Evolutionary conservation across 2,888 invertebrate genomes (phyloP), one percentile per base, ranked within the genome.

Genomic region (Drosophila subquinaria): DNA sequence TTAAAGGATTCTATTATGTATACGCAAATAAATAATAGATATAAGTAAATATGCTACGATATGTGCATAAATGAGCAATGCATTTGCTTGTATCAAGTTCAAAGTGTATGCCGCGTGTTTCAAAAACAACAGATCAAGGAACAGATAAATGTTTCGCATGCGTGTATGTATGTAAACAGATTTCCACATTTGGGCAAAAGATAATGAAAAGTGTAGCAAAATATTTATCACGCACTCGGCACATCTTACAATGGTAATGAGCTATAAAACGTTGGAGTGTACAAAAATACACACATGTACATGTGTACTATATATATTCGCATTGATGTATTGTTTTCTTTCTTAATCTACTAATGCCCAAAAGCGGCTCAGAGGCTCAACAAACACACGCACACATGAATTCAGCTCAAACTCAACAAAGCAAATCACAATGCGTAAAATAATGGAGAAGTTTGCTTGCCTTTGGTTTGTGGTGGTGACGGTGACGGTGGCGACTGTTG

Each of bases 321-420:
- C 33, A 51, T 45, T 48, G 40, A 35, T 73, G 71, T 57, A 82
- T 84, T 88, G 77, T 84, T 73, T 69, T 69, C 63, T 4, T 69
- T 62, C 73, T 71, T 91, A 91, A 91, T 90, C 90, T 81, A 88
- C 82, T 89, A 87, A 92, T 89, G 76, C 92, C 52, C 65, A 76
- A 88, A 92, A 92, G 85, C 92, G 87, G 84, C 79, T 83, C 84
- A 90, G 69, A 90, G 69, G 57, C 55, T 67, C 57, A 56, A 38
- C 47, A 43, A 48, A 61, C 53, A 45, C 30, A 30, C 30, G 5
- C 51, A 61, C 53, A 45, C 15, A 38, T 48, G 45, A 23, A 11
- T 4, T 27, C 9, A 2, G 15, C 13, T 8, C 17, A 79, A 30
- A 30, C 30, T 30, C 2, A 30, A 30, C 73, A 68, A 70, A 74